These are phyloP conservation scores for Drosophila bocki DNA, from an alignment of 1,140 invertebrate species.

Conservation along the genomic window DNA sequence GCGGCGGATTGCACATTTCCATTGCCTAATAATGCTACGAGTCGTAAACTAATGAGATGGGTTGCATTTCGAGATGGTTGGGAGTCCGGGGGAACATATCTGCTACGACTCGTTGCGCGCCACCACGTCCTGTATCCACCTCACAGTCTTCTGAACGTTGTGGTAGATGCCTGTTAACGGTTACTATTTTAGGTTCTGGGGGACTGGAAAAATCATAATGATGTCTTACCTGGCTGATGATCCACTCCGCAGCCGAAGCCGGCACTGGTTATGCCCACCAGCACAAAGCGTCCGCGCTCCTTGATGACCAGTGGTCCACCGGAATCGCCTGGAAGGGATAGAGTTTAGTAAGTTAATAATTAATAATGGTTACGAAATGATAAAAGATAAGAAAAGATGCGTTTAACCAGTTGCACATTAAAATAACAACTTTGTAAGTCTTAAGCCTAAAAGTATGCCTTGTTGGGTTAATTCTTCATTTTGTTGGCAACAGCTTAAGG, in stretches of 20 bases:
- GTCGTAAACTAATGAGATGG: constrained; percentile 79
- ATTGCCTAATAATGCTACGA: constrained; percentile 75
- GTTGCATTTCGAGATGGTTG: constrained; percentile 40
- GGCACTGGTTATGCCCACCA: constrained; percentile 94
- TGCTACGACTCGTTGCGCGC: constrained; percentile 63
- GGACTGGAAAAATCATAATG: rapidly evolving
- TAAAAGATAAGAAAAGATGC: no score
- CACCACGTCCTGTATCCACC: constrained; percentile 89
- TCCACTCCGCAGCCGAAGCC: constrained; percentile 94
- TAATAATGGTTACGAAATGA: no score
- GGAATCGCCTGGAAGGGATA: constrained; percentile 89
- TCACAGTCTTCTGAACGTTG: constrained; percentile 89
- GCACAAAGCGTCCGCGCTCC: constrained; percentile 89
- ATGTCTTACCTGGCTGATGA: constrained; percentile 88
- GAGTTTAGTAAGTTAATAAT: no score
- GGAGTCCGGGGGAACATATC: background rate
- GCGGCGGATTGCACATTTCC: constrained; percentile 66
- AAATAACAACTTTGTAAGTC: background rate
- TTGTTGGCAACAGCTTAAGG: background rate
- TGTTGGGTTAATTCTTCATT: no score
- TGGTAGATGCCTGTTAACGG: constrained; percentile 91
- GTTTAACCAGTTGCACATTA: no score
- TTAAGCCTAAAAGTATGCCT: constrained; percentile 13
- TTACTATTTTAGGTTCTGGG: rapidly evolving
- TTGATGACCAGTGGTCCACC: constrained; percentile 91